Conservation (phyloP, 2,113 vertebrate genomes). For the Morphnarchus princeps region DNA sequence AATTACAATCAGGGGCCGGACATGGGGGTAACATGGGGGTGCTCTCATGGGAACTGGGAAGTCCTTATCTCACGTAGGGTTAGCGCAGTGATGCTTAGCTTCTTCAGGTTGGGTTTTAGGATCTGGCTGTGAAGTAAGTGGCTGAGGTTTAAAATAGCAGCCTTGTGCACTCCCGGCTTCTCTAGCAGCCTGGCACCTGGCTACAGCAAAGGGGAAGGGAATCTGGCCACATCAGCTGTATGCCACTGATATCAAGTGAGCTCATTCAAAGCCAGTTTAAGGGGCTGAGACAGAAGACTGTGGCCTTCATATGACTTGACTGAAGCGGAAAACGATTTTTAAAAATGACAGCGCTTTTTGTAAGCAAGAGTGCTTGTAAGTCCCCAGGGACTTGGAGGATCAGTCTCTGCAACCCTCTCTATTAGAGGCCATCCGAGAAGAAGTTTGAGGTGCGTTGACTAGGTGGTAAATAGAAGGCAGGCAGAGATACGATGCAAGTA, state of each 20-base stretch:
- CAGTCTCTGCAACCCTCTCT: background rate
- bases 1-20: background rate
- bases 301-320: background rate
- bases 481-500: background rate
- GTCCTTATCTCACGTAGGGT: rapidly evolving
- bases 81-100: background rate
- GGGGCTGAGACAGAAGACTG: background rate
- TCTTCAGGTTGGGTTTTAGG: background rate
- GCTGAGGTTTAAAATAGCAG: background rate
- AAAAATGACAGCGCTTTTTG: background rate
- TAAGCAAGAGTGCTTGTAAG: background rate
- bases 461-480: background rate
- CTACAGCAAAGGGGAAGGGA: background rate
- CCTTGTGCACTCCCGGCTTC: background rate
- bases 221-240: background rate
- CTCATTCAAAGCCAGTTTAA: background rate
- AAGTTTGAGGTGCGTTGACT: background rate
- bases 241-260: background rate
- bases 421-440: background rate
- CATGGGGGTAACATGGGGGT: background rate
- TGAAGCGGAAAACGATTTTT: background rate
- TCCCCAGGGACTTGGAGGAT: background rate
- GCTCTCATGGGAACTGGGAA: rapidly evolving
- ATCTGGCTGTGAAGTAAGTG: background rate
- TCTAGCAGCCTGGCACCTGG: background rate